Base-by-base conservation (phyloP, 2,888 invertebrate genomes). In the Trichopria drosophilae region DNA sequence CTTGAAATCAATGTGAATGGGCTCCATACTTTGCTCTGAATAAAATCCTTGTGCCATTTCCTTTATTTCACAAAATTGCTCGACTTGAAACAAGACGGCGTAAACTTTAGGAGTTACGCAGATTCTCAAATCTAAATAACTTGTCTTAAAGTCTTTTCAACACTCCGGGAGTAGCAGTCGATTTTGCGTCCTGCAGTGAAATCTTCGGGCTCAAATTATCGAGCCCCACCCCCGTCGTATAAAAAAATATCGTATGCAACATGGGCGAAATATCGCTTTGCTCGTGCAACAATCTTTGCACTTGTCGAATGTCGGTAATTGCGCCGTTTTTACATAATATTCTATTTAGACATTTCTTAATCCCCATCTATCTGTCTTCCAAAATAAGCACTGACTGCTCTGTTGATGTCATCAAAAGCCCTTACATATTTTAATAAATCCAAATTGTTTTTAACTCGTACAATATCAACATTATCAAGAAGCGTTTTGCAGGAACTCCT, bases 401-500 rank as follows among this genome's bases (percentile, higher is more conserved):
- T 28, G 16, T 23, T 35, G 20, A 49, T 42, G 22, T 49, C 36
- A 13, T 49, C 29, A n/a, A 49, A 42, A 16, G 31, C 42, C 36
- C 36, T 10, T 12, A 49, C 42, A 36, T 42, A 49, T 18, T 42
- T 49, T 7, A 35, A 24, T 36, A 28, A 6, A 9, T 4, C 40
- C 16, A 40, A 4, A 36, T 13, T 41, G n/a, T 22, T 12, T 36
- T 20, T 28, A 15, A 19, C 7, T 3, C 49, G 42, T 12, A 42
- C 16, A 42, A 42, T 20, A 13, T 49, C 42, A 13, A 42, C 29
- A 36, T 42, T 49, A 29, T 42, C 23, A 12, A 49, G 31, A 16
- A 42, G 31, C 31, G 16, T 41, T 48, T 48, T 35, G 35, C 41
- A 41, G 26, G 42, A 15, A 42, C 42, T 49, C 23, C 36, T 35